These are phyloP conservation scores for Pseudopleuronectes americanus DNA, from an alignment of 2,797 vertebrate genomes.

Conservation along the genomic window DNA sequence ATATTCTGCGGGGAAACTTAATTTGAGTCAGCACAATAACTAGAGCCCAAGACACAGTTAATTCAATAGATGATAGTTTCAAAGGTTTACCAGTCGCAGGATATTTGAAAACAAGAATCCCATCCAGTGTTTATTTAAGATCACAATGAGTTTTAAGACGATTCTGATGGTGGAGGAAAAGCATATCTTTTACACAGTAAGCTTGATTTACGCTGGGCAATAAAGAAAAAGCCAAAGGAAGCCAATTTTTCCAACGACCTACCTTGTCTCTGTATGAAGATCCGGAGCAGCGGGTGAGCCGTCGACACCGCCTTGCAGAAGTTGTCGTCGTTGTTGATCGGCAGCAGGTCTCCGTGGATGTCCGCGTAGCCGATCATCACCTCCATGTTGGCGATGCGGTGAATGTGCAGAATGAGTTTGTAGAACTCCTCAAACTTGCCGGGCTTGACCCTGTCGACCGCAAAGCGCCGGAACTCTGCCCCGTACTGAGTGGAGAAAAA, in stretches of 20 bases:
- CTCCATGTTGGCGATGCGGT: conserved; percentile 93
- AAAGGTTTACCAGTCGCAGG: conserved; percentile 9
- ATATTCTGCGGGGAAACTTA: conserved; percentile 55
- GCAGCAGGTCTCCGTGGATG: conserved; percentile 95
- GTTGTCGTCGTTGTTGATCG: conserved; percentile 99
- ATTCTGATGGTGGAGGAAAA: conserved; percentile 1
- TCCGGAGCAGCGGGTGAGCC: conserved; percentile 92
- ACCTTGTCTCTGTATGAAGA: conserved; percentile 99
- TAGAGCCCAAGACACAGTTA: conserved; percentile 29
- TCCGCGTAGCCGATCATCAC: conserved; percentile 98
- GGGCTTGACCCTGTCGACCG: conserved; percentile 92
- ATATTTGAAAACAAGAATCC: conserved; percentile 24
- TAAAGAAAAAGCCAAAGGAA: not conserved
- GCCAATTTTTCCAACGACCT: conserved; percentile 21
- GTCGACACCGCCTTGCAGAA: conserved; percentile 97
- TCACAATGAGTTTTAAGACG: not conserved
- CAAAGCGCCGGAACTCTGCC: conserved; percentile 97
- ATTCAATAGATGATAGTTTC: conserved; percentile 39
- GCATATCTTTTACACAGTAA: not conserved
- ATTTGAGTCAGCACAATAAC: conserved; percentile 44
- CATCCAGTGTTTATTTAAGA: conserved; percentile 3
- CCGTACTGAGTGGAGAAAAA: conserved; percentile 87
- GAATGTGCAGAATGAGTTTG: conserved; percentile 95
- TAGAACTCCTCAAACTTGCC: conserved; percentile 99
- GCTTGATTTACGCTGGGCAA: not conserved